Evolutionary conservation across 1,140 invertebrate genomes (phyloP).

Genomic region (Steinernema feltiae): DNA sequence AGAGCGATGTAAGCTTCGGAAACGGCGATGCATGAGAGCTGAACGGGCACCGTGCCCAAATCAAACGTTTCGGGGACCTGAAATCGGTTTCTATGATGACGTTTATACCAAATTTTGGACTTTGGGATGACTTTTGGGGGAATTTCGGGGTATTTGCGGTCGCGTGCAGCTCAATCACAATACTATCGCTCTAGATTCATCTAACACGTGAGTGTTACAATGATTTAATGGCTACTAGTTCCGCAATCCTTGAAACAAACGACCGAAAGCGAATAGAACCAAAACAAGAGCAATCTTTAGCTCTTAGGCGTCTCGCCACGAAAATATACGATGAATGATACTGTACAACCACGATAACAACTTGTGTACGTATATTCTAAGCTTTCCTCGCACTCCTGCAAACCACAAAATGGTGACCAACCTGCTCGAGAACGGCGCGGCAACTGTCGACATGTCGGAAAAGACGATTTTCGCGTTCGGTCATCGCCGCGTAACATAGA

Average conservation of each 20-base stretch:
- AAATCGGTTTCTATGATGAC: not conserved
- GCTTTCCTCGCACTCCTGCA: not conserved
- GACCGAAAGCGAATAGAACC: too few relatives aligned
- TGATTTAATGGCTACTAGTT: too few relatives aligned
- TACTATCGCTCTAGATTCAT: too few relatives aligned
- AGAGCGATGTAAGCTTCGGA: not conserved
- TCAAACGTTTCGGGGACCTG: constrained; percentile 7
- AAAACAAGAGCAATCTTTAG: too few relatives aligned
- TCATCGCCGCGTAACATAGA: not conserved
- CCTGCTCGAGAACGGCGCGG: constrained; percentile 7
- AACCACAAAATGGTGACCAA: not conserved
- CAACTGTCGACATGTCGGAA: not conserved
- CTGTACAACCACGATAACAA: too few relatives aligned
- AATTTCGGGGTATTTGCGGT: too few relatives aligned
- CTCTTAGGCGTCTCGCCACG: too few relatives aligned
- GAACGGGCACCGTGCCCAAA: not conserved
- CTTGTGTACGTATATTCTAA: not conserved
- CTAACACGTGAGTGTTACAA: too few relatives aligned
- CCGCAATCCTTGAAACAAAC: too few relatives aligned
- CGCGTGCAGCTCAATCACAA: too few relatives aligned
- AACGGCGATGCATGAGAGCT: not conserved
- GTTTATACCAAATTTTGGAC: not conserved
- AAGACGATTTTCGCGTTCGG: not conserved
- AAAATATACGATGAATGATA: too few relatives aligned
- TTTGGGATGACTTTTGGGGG: not conserved